phyloP scores from a whole-genome alignment of 1,140 invertebrate species.

The Metopolophium dirhodum region DNA sequence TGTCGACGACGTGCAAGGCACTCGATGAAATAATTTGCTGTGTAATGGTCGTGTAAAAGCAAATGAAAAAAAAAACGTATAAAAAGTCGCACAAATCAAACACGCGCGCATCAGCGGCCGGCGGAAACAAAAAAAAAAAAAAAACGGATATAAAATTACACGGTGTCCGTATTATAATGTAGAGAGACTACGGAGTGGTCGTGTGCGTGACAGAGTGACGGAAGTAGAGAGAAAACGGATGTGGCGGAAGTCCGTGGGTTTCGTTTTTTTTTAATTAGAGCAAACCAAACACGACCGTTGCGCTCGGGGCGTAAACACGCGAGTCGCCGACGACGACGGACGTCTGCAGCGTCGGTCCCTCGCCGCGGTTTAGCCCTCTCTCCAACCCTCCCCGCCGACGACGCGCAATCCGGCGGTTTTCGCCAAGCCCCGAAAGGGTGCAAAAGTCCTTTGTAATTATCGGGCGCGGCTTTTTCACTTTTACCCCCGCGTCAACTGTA shows the following conservation, averaged over 20 bases:
- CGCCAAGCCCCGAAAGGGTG: neutral
- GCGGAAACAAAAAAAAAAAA: neutral
- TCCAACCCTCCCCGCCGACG: neutral
- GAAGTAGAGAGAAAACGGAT: neutral
- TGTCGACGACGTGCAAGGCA: neutral
- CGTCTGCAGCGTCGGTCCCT: neutral
- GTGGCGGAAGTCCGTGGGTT: neutral
- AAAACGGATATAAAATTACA: neutral
- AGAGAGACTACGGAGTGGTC: neutral
- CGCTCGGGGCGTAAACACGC: neutral
- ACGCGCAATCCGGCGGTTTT: neutral
- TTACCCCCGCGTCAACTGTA: neutral
- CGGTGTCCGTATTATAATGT: neutral
- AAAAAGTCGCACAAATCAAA: slow-evolving; percentile 6
- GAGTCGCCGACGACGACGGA: neutral
- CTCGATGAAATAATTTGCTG: neutral
- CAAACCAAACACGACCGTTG: slow-evolving; percentile 31
- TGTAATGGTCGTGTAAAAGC: neutral
- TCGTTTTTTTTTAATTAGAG: slow-evolving; percentile 45
- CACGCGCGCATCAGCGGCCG: neutral
- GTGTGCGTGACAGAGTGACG: neutral
- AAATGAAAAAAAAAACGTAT: neutral
- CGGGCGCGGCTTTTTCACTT: neutral
- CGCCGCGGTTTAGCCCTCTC: neutral
- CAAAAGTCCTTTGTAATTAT: neutral